Percentiles rank a stretch among this genome's conserved stretches.
Evolutionary conservation across 2,113 vertebrate species (phyloP).

Genomic region (Bubo scandiacus): DNA sequence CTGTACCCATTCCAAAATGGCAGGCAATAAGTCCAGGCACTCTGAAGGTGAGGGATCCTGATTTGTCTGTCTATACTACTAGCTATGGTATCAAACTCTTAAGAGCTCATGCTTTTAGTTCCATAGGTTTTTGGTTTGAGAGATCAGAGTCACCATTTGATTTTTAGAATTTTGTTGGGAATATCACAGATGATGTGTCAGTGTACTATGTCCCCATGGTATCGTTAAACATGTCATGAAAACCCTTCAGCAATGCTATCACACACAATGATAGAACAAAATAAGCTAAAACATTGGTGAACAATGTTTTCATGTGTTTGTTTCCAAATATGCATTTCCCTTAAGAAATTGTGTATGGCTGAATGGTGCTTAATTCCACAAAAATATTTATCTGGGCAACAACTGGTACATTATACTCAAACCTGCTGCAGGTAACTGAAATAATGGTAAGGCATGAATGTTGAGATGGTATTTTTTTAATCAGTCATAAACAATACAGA

Average conservation of each 20-base stretch:
- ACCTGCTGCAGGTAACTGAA: not conserved
- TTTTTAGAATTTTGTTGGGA: not conserved
- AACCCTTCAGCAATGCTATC: not conserved
- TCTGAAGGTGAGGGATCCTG: not conserved
- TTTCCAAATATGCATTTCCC: not conserved
- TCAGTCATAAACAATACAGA: not conserved
- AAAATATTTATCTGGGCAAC: not conserved
- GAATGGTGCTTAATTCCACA: not conserved
- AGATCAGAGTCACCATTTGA: not conserved
- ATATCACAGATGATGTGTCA: not conserved
- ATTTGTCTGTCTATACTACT: not conserved
- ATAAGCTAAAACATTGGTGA: not conserved
- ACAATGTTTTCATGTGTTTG: not conserved
- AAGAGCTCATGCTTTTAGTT: not conserved
- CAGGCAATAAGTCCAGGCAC: not conserved
- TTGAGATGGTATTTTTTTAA: not conserved
- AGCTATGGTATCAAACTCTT: not conserved
- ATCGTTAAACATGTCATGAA: not conserved
- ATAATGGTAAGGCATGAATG: not conserved
- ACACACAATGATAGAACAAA: not conserved
- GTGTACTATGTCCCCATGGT: not conserved
- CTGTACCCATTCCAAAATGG: not conserved
- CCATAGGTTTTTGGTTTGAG: not conserved
- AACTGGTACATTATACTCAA: not conserved
- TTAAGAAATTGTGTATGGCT: not conserved